Conservation (phyloP, 2,888 invertebrate genomes). For the Sminthurides aquaticus region DNA sequence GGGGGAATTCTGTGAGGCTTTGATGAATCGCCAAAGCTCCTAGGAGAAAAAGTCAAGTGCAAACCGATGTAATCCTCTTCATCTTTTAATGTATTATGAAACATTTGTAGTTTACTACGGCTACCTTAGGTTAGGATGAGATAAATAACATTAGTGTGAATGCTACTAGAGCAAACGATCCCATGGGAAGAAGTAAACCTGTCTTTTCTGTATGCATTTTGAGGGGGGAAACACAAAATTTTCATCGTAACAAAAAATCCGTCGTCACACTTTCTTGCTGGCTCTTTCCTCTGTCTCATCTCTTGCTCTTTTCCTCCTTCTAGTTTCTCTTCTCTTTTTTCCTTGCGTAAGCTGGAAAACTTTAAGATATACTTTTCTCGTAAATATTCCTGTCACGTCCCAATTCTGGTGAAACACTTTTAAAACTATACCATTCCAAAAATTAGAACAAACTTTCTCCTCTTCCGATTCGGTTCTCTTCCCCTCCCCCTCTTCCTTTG, state of each 20-base stretch:
- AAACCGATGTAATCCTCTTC: not conserved
- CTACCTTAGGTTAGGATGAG: not conserved
- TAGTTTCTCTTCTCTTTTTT: too few relatives aligned
- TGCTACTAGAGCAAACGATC: too few relatives aligned
- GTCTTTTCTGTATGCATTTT: too few relatives aligned
- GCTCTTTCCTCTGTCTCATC: too few relatives aligned
- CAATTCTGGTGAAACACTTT: not conserved
- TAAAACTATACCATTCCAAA: constrained; percentile 4
- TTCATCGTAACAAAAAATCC: too few relatives aligned
- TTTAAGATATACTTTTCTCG: not conserved
- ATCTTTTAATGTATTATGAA: not conserved
- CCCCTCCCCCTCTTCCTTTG: not conserved
- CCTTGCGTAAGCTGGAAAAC: too few relatives aligned
- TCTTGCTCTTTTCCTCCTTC: too few relatives aligned
- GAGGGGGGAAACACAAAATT: too few relatives aligned
- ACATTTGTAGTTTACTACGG: not conserved
- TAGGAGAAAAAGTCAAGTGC: not conserved
- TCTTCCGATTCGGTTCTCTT: not conserved
- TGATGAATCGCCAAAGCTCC: not conserved
- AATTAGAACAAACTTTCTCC: constrained; percentile 1
- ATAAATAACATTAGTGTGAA: not conserved
- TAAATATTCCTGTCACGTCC: constrained; percentile 6
- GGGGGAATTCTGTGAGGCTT: too few relatives aligned
- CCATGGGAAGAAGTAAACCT: too few relatives aligned
- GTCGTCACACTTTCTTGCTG: too few relatives aligned